Percentiles rank a stretch among this genome's conserved stretches.
These are phyloP conservation scores for Grus americana DNA, from an alignment of 2,113 vertebrate species.

Conservation along the genomic window DNA sequence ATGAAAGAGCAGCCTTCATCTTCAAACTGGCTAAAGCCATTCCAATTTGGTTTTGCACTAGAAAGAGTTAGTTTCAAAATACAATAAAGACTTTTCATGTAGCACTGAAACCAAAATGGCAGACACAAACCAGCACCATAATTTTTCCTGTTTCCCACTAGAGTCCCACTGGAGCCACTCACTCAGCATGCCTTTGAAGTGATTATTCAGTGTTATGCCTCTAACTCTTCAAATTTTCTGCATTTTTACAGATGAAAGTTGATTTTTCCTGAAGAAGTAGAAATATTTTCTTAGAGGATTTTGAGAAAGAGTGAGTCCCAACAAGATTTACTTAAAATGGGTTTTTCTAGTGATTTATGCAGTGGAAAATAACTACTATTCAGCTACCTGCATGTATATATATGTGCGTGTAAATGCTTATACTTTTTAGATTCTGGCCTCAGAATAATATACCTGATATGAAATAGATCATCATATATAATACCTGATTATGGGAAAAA, in stretches of 20 bases:
- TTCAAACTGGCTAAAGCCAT: neutral
- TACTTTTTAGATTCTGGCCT: neutral
- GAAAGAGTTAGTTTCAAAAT: neutral
- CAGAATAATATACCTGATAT: neutral
- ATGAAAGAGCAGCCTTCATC: neutral
- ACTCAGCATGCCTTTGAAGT: neutral
- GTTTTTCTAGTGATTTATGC: neutral
- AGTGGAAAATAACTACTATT: neutral
- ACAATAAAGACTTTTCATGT: neutral
- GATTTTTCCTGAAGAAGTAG: neutral
- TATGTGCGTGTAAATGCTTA: neutral
- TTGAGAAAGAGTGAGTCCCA: neutral
- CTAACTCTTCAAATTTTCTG: neutral
- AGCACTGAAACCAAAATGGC: conserved; percentile 10
- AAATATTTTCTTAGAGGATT: neutral
- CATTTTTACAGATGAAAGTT: neutral
- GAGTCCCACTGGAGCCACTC: neutral
- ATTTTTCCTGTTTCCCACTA: neutral
- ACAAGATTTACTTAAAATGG: neutral
- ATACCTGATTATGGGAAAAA: neutral
- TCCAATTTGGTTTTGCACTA: neutral
- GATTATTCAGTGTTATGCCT: neutral
- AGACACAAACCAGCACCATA: neutral
- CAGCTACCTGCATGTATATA: neutral
- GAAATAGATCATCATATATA: neutral